Evolutionary conservation across 2,113 vertebrate genomes (phyloP).

Genomic region (Perccottus glenii): DNA sequence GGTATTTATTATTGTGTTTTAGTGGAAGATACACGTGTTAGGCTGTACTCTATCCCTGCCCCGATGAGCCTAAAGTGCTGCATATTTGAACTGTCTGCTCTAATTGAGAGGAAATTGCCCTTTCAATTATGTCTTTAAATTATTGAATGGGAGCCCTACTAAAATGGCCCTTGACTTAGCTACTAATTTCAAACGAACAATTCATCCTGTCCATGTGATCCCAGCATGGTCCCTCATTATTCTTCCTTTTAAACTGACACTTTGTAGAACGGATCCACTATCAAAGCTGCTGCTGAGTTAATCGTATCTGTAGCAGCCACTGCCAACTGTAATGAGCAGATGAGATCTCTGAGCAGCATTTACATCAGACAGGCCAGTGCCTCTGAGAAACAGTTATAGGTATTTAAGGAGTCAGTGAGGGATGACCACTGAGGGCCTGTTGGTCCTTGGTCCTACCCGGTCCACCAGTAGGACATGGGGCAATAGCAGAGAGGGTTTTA

Average conservation of each 20-base stretch:
- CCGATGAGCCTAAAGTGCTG: background rate
- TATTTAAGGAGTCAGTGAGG: slow-evolving; percentile 43
- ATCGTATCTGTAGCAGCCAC: slow-evolving; percentile 32
- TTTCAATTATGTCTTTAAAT: slow-evolving; percentile 34
- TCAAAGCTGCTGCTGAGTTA: slow-evolving; percentile 45
- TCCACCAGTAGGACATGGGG: slow-evolving; percentile 14
- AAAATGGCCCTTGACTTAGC: slow-evolving; percentile 18
- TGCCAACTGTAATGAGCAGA: slow-evolving; percentile 59
- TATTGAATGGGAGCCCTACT: slow-evolving; percentile 17
- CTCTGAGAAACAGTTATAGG: slow-evolving; percentile 31
- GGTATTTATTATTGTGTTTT: too few relatives aligned
- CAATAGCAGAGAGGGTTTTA: slow-evolving; percentile 13
- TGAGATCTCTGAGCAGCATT: slow-evolving; percentile 38
- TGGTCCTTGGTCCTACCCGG: slow-evolving; percentile 17
- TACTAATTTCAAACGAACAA: slow-evolving; percentile 33
- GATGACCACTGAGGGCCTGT: slow-evolving; percentile 16
- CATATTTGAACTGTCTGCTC: background rate
- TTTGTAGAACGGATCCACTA: slow-evolving; percentile 22
- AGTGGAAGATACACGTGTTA: background rate
- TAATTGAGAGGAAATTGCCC: slow-evolving; percentile 13
- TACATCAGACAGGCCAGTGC: slow-evolving; percentile 23
- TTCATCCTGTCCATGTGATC: slow-evolving; percentile 36
- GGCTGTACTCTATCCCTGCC: background rate
- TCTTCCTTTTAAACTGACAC: slow-evolving; percentile 37
- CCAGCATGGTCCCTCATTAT: slow-evolving; percentile 51